These are phyloP conservation scores for Lipotes vexillifer DNA, from an alignment of 2,113 vertebrate genomes.

Conservation along the genomic window DNA sequence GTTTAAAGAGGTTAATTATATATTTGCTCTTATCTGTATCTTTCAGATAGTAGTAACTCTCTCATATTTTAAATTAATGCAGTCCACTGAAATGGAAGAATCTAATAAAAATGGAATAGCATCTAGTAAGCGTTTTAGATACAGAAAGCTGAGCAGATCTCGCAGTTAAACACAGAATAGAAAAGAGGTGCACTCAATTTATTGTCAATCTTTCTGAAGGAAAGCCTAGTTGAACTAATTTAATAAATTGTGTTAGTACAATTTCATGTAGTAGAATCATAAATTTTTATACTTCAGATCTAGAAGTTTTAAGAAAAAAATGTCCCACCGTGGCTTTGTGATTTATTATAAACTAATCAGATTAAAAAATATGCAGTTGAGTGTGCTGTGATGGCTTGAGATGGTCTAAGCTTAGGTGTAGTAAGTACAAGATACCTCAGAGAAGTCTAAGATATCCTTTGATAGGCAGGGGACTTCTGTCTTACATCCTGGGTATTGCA, in stretches of 20 bases:
- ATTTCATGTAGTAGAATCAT: not conserved
- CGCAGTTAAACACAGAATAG: slow-evolving; percentile 34
- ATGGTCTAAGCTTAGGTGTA: not conserved
- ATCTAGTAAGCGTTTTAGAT: not conserved
- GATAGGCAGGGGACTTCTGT: not conserved
- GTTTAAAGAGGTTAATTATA: slow-evolving; percentile 40
- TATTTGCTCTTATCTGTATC: slow-evolving; percentile 44
- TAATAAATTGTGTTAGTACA: slow-evolving; percentile 14
- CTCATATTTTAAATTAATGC: slow-evolving; percentile 9
- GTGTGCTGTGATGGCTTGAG: not conserved
- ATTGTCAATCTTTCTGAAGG: not conserved
- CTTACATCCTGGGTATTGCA: not conserved
- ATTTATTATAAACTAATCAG: slow-evolving; percentile 21
- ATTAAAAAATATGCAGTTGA: not conserved
- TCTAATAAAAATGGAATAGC: slow-evolving; percentile 23
- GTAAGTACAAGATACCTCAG: not conserved
- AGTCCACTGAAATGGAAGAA: not conserved
- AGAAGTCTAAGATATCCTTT: not conserved
- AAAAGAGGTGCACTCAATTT: slow-evolving; percentile 8
- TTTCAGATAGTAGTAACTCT: not conserved
- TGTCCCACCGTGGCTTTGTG: not conserved
- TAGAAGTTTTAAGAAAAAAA: not conserved
- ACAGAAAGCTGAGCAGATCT: slow-evolving; percentile 29
- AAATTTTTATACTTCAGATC: slow-evolving; percentile 6
- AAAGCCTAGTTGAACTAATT: slow-evolving; percentile 31